Percentiles rank a stretch among this genome's conserved stretches.
phyloP scores from a whole-genome alignment of 1,140 invertebrate species.

The Tyrophagus putrescentiae region DNA sequence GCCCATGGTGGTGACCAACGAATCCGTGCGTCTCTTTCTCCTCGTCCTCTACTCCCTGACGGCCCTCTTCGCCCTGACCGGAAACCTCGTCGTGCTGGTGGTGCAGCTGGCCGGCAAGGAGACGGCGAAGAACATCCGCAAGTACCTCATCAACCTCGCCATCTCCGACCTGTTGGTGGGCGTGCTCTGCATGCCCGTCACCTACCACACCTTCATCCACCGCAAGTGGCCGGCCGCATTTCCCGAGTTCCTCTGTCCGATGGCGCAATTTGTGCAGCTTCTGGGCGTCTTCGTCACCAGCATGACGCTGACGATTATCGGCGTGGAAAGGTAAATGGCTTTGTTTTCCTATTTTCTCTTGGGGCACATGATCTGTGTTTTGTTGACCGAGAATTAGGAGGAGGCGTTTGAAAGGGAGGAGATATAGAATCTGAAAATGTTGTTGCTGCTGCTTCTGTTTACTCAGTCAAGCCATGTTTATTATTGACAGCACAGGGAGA shows the following conservation, averaged over 20 bases:
- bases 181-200: constrained; percentile 36
- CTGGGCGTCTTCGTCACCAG: constrained; percentile 34
- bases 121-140: constrained; percentile 31
- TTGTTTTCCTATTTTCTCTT: neutral
- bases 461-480: no score
- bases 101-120: constrained; percentile 32
- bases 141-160: constrained; percentile 35
- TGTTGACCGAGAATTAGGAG: no score
- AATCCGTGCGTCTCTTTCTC: constrained; percentile 30
- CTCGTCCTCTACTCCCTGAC: constrained; percentile 33
- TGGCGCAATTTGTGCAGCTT: constrained; percentile 35
- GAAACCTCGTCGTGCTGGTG: constrained; percentile 33
- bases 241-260: constrained; percentile 33
- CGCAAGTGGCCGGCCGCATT: no score
- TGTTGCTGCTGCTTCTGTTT: no score
- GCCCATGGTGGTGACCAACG: no score
- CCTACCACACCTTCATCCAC: constrained; percentile 35
- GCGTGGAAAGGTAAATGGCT: constrained; percentile 34
- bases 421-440: no score
- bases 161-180: constrained; percentile 36
- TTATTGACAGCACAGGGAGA: no score
- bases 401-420: no score
- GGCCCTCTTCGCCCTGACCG: constrained; percentile 31
- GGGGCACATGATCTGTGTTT: no score
- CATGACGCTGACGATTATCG: constrained; percentile 35